These are phyloP conservation scores for Seriola rivoliana DNA, from an alignment of 2,113 vertebrate genomes.

Conservation along the genomic window DNA sequence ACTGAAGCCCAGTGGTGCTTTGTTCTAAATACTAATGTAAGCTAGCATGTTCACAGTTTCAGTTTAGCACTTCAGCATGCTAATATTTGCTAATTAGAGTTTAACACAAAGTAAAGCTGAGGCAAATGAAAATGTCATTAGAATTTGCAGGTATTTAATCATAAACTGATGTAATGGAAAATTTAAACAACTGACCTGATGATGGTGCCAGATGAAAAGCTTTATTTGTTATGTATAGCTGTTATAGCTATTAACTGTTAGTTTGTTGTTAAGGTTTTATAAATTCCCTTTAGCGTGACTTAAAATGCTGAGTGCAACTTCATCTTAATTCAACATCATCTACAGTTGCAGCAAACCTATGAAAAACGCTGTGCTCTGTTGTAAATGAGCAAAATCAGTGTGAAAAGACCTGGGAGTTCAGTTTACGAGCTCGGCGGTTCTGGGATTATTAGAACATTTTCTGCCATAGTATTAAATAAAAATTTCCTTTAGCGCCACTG, in stretches of 20 bases:
- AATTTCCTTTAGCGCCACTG: slow-evolving; percentile 37
- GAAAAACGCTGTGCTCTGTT: slow-evolving; percentile 21
- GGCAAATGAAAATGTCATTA: background rate
- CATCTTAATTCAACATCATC: slow-evolving; percentile 48
- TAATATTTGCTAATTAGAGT: background rate
- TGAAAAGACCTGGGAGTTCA: slow-evolving; percentile 38
- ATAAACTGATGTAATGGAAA: background rate
- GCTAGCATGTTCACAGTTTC: background rate
- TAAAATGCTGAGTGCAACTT: slow-evolving; percentile 46
- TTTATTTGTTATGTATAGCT: background rate
- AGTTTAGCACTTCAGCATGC: background rate
- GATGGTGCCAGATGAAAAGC: background rate
- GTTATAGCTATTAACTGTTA: slow-evolving; percentile 24
- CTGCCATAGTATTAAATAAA: slow-evolving; percentile 40
- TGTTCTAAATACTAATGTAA: background rate
- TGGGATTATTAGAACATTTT: slow-evolving; percentile 47
- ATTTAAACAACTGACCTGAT: background rate
- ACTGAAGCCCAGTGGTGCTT: background rate
- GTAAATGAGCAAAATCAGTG: slow-evolving; percentile 40
- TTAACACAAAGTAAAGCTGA: background rate
- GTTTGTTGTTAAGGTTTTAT: slow-evolving; percentile 13
- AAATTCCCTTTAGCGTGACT: slow-evolving; percentile 39
- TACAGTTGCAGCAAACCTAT: slow-evolving; percentile 18
- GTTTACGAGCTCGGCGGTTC: slow-evolving; percentile 37
- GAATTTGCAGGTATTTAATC: background rate